These are phyloP conservation scores for Pangasius djambal DNA, from an alignment of 2,797 vertebrate genomes.

Conservation along the genomic window DNA sequence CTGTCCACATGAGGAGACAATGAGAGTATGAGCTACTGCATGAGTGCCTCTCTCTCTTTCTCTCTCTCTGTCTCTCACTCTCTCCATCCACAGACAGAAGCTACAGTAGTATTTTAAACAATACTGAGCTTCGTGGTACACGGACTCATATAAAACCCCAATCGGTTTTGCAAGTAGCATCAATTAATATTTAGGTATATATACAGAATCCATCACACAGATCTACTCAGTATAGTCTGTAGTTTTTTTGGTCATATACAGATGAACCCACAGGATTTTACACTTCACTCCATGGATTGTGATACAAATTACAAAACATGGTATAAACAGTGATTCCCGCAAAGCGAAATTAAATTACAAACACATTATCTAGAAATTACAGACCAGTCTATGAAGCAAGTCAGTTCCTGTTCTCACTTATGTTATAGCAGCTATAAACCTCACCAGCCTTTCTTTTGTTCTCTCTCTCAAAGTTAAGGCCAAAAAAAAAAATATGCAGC, in stretches of 20 bases:
- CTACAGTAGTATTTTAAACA: not conserved
- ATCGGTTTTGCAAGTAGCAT: not conserved
- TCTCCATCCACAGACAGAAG: not conserved
- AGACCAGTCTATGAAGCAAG: not conserved
- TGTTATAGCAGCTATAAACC: not conserved
- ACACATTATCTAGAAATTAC: too few species aligned
- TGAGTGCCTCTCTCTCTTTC: constrained; percentile 7
- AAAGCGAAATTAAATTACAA: too few species aligned
- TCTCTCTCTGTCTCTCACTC: not conserved
- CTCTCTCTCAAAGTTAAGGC: not conserved
- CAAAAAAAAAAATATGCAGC: not conserved
- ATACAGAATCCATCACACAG: not conserved
- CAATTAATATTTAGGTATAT: not conserved
- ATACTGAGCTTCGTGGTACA: not conserved
- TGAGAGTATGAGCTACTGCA: constrained; percentile 67
- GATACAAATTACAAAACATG: not conserved
- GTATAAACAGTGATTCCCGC: not conserved
- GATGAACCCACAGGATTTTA: not conserved
- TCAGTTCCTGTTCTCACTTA: not conserved
- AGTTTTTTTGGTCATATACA: not conserved
- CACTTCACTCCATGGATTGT: not conserved
- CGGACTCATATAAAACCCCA: not conserved
- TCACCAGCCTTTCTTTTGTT: not conserved
- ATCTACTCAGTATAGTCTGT: not conserved
- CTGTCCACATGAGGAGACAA: constrained; percentile 72